Evolutionary conservation across 1,140 invertebrate species (phyloP).

Genomic region (Atta texana): DNA sequence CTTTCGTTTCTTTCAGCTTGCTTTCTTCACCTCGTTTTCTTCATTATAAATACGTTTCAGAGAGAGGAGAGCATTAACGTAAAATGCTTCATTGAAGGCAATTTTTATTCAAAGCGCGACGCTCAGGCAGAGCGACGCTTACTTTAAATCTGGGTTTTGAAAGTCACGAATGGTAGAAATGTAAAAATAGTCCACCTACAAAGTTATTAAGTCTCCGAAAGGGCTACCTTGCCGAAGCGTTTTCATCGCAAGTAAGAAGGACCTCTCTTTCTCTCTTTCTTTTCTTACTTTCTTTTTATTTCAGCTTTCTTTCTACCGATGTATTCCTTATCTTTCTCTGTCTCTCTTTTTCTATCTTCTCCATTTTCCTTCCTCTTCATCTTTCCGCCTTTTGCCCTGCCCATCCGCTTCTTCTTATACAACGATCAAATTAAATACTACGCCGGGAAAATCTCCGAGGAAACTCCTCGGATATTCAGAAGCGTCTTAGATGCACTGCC

Average conservation of each 20-base stretch:
- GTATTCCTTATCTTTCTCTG: slow-evolving; percentile 43
- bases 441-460: slow-evolving; percentile 68
- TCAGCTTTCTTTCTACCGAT: slow-evolving; percentile 24
- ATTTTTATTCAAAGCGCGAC: slow-evolving; percentile 86
- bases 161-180: slow-evolving; percentile 81
- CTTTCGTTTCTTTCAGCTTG: not conserved
- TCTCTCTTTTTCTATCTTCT: slow-evolving; percentile 2
- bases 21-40: slow-evolving; percentile 34
- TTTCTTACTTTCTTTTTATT: slow-evolving; percentile 26
- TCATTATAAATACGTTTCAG: slow-evolving; percentile 44
- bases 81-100: slow-evolving; percentile 84
- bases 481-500: slow-evolving; percentile 70
- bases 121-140: slow-evolving; percentile 74
- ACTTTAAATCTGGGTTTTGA: slow-evolving; percentile 84
- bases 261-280: slow-evolving; percentile 13
- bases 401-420: slow-evolving; percentile 67
- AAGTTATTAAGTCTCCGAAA: slow-evolving; percentile 81
- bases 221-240: slow-evolving; percentile 64
- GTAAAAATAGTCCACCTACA: slow-evolving; percentile 81
- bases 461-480: slow-evolving; percentile 70
- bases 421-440: slow-evolving; percentile 80
- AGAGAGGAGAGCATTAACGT: slow-evolving; percentile 77
- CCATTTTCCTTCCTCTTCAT: slow-evolving; percentile 66
- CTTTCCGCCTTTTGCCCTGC: slow-evolving; percentile 52
- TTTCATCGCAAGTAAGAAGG: slow-evolving; percentile 39